phyloP scores from a whole-genome alignment of 2,888 invertebrate genomes.

The Drosophila rellima region DNA sequence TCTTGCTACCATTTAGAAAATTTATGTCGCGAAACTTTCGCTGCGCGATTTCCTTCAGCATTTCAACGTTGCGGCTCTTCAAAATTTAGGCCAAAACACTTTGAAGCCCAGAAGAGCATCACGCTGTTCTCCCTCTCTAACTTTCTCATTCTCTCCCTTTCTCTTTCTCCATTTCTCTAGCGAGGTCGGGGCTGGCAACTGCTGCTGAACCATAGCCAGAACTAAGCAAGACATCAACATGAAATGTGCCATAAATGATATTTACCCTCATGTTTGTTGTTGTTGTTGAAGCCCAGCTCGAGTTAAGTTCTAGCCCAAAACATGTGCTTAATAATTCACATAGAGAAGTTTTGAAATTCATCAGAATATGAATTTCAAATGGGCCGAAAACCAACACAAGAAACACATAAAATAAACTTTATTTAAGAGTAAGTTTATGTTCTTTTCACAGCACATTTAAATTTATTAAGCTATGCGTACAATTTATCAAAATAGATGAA shows the following conservation, averaged over 20 bases:
- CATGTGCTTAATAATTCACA: conserved; percentile 47
- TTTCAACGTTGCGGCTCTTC: conserved; percentile 49
- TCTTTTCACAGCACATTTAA: background rate
- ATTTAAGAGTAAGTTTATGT: background rate
- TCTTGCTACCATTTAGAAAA: conserved; percentile 43
- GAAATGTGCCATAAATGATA: conserved; percentile 65
- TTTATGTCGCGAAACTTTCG: conserved; percentile 69
- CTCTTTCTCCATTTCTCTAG: background rate
- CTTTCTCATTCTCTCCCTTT: background rate
- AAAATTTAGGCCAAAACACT: conserved; percentile 82
- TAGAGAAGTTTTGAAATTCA: conserved; percentile 35
- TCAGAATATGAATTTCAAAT: conserved; percentile 39
- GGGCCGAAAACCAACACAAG: conserved; percentile 17
- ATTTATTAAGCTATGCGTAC: background rate
- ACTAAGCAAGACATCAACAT: conserved; percentile 37
- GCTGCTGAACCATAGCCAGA: conserved; percentile 24
- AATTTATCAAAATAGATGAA: background rate
- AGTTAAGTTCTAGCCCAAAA: conserved; percentile 27
- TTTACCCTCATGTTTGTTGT: conserved; percentile 44
- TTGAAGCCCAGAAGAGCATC: conserved; percentile 57
- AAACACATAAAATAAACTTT: conserved; percentile 5
- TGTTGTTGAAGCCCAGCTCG: conserved; percentile 12
- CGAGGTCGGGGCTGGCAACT: conserved; percentile 39
- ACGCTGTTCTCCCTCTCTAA: conserved; percentile 8
- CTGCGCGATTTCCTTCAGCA: conserved; percentile 43